These are phyloP conservation scores for Drosophila biarmipes DNA, from an alignment of 1,140 invertebrate species.

Conservation along the genomic window DNA sequence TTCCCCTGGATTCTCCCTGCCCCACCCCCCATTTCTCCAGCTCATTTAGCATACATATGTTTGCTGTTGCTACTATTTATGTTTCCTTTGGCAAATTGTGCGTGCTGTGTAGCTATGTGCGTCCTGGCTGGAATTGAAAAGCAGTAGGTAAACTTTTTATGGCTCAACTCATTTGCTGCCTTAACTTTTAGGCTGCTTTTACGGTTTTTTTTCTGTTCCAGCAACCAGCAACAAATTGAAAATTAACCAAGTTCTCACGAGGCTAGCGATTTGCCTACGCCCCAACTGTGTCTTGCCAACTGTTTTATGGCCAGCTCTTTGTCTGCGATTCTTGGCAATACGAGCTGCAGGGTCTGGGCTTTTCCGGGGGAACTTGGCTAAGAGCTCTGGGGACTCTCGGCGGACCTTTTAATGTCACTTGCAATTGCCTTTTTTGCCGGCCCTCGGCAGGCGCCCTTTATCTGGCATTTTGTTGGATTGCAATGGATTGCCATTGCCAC, in stretches of 20 bases:
- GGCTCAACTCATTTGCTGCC: conserved; percentile 61
- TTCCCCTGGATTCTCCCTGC: not conserved
- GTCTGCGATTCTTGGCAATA: conserved; percentile 19
- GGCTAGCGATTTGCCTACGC: conserved; percentile 45
- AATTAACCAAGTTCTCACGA: conserved; percentile 62
- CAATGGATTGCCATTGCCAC: conserved; percentile 18
- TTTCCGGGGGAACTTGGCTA: conserved; percentile 6
- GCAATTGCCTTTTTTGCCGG: conserved; percentile 36
- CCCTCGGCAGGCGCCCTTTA: conserved; percentile 32
- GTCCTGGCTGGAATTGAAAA: conserved; percentile 32
- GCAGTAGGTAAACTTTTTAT: conserved; percentile 47
- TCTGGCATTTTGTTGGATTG: conserved; percentile 23
- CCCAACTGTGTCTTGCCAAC: conserved; percentile 35
- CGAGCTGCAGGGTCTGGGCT: not conserved
- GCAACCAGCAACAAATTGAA: conserved; percentile 73
- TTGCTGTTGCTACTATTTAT: conserved; percentile 72
- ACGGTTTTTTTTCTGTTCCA: conserved; percentile 27
- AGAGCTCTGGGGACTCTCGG: conserved; percentile 44
- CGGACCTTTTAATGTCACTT: conserved; percentile 71
- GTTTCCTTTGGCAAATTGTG: conserved; percentile 81
- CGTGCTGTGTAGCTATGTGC: conserved; percentile 40
- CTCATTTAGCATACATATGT: conserved; percentile 69
- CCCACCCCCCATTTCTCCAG: conserved; percentile 1
- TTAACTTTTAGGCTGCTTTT: conserved; percentile 30
- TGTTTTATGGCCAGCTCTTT: conserved; percentile 35